Conservation (phyloP, 2,113 vertebrate genomes). For the Leptodactylus fuscus region DNA sequence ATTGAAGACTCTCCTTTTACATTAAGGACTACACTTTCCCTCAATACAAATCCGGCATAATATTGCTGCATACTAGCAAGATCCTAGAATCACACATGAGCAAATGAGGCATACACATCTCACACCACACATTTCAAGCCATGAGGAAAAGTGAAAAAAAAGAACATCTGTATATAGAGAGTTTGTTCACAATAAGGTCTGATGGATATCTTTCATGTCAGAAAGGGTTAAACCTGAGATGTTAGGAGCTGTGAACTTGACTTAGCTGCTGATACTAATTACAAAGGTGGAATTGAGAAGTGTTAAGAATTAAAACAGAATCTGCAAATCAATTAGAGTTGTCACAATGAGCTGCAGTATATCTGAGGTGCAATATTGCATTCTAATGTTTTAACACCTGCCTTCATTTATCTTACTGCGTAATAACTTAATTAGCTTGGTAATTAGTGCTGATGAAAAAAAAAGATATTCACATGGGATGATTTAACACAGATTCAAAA, state of each 20-base stretch:
- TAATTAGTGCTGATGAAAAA: not conserved
- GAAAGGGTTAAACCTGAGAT: not conserved
- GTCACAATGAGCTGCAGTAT: not conserved
- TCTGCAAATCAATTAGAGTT: constrained; percentile 36
- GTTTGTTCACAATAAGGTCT: too few relatives aligned
- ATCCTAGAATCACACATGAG: too few relatives aligned
- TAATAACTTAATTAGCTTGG: constrained; percentile 52
- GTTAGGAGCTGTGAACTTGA: constrained; percentile 16
- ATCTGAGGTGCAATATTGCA: constrained; percentile 36
- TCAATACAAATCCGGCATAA: too few relatives aligned
- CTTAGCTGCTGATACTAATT: constrained; percentile 40
- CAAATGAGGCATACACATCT: too few relatives aligned
- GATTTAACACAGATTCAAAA: constrained; percentile 45
- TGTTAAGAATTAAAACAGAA: constrained; percentile 51
- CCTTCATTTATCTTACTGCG: constrained; percentile 55
- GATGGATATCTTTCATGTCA: too few relatives aligned
- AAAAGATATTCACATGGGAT: constrained; percentile 50
- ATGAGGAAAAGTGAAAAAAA: too few relatives aligned
- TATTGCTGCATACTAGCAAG: too few relatives aligned
- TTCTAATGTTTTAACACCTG: constrained; percentile 42
- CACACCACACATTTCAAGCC: too few relatives aligned
- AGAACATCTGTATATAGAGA: too few relatives aligned
- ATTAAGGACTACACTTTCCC: too few relatives aligned
- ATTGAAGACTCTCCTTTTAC: too few relatives aligned
- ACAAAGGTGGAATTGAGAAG: constrained; percentile 31